Percentiles rank a stretch among this genome's conserved stretches.
These are phyloP conservation scores for Ichneumoninae sp. DNA, from an alignment of 2,888 invertebrate genomes.

Conservation along the genomic window DNA sequence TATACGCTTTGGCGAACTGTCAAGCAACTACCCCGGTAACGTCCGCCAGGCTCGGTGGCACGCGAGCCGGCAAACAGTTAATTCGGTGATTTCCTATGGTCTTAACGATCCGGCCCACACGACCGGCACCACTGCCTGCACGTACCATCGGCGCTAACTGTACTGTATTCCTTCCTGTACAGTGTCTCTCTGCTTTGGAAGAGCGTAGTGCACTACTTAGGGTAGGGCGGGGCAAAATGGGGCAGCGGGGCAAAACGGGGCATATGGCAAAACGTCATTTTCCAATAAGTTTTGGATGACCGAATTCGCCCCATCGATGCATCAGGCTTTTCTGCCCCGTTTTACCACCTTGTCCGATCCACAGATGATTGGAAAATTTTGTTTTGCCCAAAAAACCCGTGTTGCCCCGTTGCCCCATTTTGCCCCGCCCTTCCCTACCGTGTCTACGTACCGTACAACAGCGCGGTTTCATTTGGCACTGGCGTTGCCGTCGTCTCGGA, in stretches of 20 bases:
- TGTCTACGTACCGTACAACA: not conserved
- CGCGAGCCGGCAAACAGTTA: constrained; percentile 74
- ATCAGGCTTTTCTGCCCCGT: too few species aligned
- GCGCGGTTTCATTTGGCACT: constrained; percentile 41
- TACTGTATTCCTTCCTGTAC: not conserved
- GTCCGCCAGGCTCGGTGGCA: constrained; percentile 60
- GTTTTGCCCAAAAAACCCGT: too few species aligned
- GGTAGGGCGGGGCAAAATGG: too few species aligned
- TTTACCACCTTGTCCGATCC: too few species aligned
- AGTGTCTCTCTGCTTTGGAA: not conserved
- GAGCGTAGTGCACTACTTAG: not conserved
- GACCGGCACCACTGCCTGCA: constrained; percentile 15
- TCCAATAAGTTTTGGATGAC: too few species aligned
- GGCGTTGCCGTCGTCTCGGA: constrained; percentile 46
- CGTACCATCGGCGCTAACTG: not conserved
- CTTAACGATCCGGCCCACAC: constrained; percentile 70
- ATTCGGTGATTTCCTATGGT: constrained; percentile 75
- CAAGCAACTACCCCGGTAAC: constrained; percentile 61
- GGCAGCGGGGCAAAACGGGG: too few species aligned
- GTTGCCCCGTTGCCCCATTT: too few species aligned
- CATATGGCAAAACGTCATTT: too few species aligned
- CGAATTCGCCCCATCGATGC: too few species aligned
- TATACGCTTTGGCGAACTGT: constrained; percentile 67
- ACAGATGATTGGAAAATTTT: too few species aligned
- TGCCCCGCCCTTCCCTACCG: too few species aligned